phyloP scores from a whole-genome alignment of 2,797 vertebrate species.

The Bucorvus abyssinicus region DNA sequence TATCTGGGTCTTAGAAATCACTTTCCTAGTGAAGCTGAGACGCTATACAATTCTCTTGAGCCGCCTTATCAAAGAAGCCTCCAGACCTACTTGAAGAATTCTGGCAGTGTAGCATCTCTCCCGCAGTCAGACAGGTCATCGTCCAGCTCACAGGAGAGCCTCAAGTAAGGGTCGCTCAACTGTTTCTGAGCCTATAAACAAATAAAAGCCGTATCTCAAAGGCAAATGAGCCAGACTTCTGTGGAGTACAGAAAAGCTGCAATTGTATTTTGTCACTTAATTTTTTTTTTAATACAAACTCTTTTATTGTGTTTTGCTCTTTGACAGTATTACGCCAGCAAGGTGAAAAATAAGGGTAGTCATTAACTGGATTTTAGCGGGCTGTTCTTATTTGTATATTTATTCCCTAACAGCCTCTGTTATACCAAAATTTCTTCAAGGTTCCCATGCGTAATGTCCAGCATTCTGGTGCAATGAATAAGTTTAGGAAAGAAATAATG shows the following conservation, averaged over 20 bases:
- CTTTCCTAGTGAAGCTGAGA: constrained; percentile 89
- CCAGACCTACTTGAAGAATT: constrained; percentile 90
- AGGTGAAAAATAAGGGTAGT: neutral
- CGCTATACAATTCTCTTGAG: constrained; percentile 92
- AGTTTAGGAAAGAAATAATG: neutral
- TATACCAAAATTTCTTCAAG: neutral
- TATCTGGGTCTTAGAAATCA: constrained; percentile 94
- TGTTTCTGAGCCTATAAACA: neutral
- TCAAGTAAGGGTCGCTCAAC: constrained; percentile 83
- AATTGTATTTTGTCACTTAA: neutral
- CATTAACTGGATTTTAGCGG: neutral
- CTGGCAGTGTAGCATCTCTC: constrained; percentile 92
- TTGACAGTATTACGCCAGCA: neutral
- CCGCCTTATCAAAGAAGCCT: constrained; percentile 91
- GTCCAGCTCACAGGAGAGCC: constrained; percentile 96
- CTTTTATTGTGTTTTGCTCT: rapidly evolving
- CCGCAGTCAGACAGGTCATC: constrained; percentile 97
- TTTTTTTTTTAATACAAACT: neutral
- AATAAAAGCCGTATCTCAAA: neutral
- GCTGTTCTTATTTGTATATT: neutral
- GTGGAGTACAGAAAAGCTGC: neutral
- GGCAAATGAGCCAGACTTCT: neutral
- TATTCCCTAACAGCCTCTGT: neutral
- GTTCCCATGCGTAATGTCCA: neutral
- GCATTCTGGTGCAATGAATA: neutral